Evolutionary conservation across 2,797 vertebrate genomes (phyloP), one percentile per base, ranked within the genome.

Genomic region (Xerus rutilus): DNA sequence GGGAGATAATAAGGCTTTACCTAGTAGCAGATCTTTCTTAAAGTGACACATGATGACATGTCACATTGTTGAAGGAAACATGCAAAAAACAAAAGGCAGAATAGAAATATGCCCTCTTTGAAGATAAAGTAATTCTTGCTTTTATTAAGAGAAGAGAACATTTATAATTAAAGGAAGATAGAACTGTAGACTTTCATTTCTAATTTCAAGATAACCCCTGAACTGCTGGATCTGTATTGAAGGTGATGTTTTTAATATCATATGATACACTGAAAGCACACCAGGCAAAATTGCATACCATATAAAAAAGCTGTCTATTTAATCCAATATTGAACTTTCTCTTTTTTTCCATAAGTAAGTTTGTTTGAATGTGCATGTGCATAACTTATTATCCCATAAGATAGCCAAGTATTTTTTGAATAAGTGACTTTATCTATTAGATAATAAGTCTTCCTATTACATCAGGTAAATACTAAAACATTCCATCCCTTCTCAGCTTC

Each of bases 241-340:
- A 93, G 39, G 28, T 45, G 1, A 49, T 96, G 1, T 74, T 82
- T 81, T 86, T 91, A 90, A 74, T 89, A 78, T 59, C 14, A 73
- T 54, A 45, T 32, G n/a, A 76, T 72, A 14, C 35, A 54, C 73
- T 73, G 30, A 77, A 87, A 84, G 59, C 64, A 35, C 49, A 32
- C 28, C 43, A 13, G 52, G 17, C 7, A 93, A 82, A 88, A n/a
- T 70, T 93, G 17, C 35, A 3, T 86, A 25, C 14, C 7, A 57
- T 14, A 14, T 30, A 15, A 25, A 67, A 17, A 86, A 45, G 4
- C 77, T 85, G 15, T 62, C 43, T 67, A 14, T 43, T 47, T 83
- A 74, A 70, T 79, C 18, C 43, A 84, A 7, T 95, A 32, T 39
- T 18, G 7, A 57, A 15, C n/a, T 35, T 52, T 70, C 39, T 91